Conservation (phyloP, 2,888 invertebrate genomes). For the Synanthedon myopaeformis region DNA sequence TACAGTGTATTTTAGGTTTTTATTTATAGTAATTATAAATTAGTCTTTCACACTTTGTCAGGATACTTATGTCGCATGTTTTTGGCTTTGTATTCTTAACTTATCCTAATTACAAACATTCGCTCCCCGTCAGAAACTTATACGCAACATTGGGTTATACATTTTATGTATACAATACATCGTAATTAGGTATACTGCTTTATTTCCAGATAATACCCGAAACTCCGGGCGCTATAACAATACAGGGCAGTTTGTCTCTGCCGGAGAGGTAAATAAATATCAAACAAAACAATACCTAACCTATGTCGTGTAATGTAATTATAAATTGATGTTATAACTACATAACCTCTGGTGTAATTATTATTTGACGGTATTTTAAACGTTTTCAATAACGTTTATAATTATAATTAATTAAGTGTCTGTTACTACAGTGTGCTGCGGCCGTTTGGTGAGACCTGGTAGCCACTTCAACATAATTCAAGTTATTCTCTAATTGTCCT, state of each 20-base stretch:
- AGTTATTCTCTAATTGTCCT: slow-evolving; percentile 46
- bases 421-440: slow-evolving; percentile 42
- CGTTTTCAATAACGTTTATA: not conserved
- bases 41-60: too few relatives aligned
- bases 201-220: slow-evolving; percentile 28
- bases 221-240: slow-evolving; percentile 37
- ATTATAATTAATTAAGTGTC: slow-evolving; percentile 9
- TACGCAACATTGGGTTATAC: too few relatives aligned
- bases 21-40: too few relatives aligned
- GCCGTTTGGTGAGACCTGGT: slow-evolving; percentile 31
- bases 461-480: slow-evolving; percentile 40
- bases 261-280: slow-evolving; percentile 26
- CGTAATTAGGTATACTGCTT: not conserved
- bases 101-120: too few relatives aligned
- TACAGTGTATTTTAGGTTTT: too few relatives aligned
- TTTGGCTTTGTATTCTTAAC: too few relatives aligned
- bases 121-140: too few relatives aligned
- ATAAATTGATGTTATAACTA: not conserved
- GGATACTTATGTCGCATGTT: too few relatives aligned
- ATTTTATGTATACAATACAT: not conserved
- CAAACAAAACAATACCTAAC: not conserved
- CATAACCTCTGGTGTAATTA: too few relatives aligned
- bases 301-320: too few relatives aligned
- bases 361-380: too few relatives aligned
- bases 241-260: slow-evolving; percentile 35